Percentiles rank a stretch among this genome's conserved stretches.
Evolutionary conservation across 2,888 invertebrate genomes (phyloP).

Genomic region (Volucella zonaria): DNA sequence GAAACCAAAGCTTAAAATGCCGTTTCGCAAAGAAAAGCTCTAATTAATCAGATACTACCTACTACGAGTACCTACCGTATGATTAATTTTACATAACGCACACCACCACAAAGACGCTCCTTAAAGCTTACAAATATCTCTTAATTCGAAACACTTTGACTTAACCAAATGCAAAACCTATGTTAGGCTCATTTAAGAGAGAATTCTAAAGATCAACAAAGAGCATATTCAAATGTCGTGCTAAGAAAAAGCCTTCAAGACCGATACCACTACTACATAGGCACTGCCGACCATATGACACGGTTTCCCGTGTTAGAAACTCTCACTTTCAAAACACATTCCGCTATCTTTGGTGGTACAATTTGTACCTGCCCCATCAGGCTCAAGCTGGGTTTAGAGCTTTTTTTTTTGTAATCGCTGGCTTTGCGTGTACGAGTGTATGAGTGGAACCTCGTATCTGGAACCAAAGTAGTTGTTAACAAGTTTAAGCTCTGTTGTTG

Average conservation of each 20-base stretch:
- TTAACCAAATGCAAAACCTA: no score
- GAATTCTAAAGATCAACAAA: constrained; percentile 6
- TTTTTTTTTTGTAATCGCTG: constrained; percentile 20
- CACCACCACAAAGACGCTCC: background rate
- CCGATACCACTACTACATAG: constrained; percentile 35
- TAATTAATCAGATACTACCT: constrained; percentile 20
- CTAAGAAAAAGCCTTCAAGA: constrained; percentile 21
- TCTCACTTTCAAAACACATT: constrained; percentile 67
- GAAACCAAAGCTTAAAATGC: constrained; percentile 36
- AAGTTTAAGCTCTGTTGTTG: constrained; percentile 55
- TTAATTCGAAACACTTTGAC: background rate
- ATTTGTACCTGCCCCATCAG: background rate
- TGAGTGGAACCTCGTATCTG: constrained; percentile 9
- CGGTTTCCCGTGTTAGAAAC: constrained; percentile 51
- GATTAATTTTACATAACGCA: constrained; percentile 6
- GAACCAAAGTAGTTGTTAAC: constrained; percentile 52
- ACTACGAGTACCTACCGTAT: background rate
- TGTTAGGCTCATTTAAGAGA: constrained; percentile 34
- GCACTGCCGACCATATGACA: constrained; percentile 50
- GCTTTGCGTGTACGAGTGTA: background rate
- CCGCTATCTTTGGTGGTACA: constrained; percentile 59
- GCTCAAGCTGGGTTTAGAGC: constrained; percentile 10
- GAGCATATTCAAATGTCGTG: background rate
- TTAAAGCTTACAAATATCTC: constrained; percentile 25
- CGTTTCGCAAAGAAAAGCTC: constrained; percentile 48